Percentiles rank a stretch among this genome's conserved stretches.
These are phyloP conservation scores for Lepisosteus osseus DNA, from an alignment of 2,113 vertebrate genomes.

Conservation along the genomic window DNA sequence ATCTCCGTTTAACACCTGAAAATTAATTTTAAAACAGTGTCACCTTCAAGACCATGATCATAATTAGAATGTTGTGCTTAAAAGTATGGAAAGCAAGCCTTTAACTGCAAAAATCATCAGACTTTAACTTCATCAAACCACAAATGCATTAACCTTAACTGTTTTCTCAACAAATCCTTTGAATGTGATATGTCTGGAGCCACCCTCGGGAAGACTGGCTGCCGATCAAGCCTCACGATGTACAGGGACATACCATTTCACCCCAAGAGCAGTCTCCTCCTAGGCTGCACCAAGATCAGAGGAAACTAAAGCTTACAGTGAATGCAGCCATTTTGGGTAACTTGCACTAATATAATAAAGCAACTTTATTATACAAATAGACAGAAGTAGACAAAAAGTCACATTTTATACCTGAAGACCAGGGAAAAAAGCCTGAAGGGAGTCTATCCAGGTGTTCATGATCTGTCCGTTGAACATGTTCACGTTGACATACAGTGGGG, in stretches of 20 bases:
- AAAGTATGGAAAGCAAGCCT: no score
- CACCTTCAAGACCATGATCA: neutral
- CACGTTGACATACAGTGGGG: constrained; percentile 93
- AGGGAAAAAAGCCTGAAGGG: constrained; percentile 97
- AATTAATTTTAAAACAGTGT: neutral
- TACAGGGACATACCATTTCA: no score
- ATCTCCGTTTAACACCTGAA: constrained; percentile 89
- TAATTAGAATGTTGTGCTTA: no score
- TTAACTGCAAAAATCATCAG: no score
- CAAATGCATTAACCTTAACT: no score
- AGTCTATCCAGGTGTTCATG: constrained; percentile 99
- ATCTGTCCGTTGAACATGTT: constrained; percentile 97
- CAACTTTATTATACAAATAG: no score
- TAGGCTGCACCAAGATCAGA: neutral
- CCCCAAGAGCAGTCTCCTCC: neutral
- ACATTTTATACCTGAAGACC: constrained; percentile 81
- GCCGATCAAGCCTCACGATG: no score
- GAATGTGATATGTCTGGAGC: no score
- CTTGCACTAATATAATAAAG: no score
- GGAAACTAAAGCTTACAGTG: neutral
- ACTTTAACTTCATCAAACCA: no score
- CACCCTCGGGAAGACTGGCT: no score
- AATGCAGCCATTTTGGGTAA: neutral
- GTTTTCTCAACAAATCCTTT: no score
- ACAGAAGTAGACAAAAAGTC: neutral